Conservation (phyloP, 2,888 invertebrate species). For the Elysia crispata region DNA sequence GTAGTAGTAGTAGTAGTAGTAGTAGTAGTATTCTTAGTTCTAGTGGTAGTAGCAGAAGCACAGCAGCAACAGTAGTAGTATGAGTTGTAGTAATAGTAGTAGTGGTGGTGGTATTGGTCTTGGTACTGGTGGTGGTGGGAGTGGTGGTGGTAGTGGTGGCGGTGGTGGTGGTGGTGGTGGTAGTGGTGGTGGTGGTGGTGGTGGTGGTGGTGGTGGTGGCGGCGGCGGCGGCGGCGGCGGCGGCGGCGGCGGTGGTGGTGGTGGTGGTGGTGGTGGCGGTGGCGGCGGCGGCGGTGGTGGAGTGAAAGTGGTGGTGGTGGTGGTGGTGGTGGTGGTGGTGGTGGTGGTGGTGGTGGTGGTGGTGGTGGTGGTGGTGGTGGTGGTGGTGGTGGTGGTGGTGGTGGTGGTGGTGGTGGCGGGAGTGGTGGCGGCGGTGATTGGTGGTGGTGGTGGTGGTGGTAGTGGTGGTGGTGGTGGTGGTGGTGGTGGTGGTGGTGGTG, state of each 20-base stretch:
- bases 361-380: not conserved
- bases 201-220: not conserved
- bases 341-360: not conserved
- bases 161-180: not conserved
- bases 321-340: not conserved
- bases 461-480: not conserved
- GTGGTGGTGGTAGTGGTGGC: not conserved
- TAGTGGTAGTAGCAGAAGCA: no score
- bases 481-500: not conserved
- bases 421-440: no score
- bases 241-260: not conserved
- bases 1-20: constrained; percentile 17
- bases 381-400: not conserved
- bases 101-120: no score
- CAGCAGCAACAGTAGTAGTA: no score
- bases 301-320: not conserved
- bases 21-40: no score
- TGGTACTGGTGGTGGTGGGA: no score
- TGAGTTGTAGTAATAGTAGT: no score
- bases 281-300: not conserved
- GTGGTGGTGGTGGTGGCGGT: not conserved
- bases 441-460: no score
- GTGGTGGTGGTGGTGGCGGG: not conserved
- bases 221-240: not conserved
- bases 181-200: constrained; percentile 2